These are phyloP conservation scores for Melanostoma mellinum DNA, from an alignment of 2,888 invertebrate species.

Conservation along the genomic window DNA sequence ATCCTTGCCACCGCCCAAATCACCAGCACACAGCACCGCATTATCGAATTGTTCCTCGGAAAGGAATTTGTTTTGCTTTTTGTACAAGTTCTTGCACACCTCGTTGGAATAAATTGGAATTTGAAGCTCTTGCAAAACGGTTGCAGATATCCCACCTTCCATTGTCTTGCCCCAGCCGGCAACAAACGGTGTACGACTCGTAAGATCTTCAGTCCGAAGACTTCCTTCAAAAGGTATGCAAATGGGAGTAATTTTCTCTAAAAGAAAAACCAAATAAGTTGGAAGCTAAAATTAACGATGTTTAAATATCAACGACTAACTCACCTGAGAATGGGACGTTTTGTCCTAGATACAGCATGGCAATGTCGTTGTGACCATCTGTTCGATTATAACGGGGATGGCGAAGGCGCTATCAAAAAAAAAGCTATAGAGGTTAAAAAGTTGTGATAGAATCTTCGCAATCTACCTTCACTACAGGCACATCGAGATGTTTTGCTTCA, in stretches of 20 bases:
- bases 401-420: constrained; percentile 73
- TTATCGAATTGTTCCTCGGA: constrained; percentile 79
- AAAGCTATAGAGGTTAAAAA: background rate
- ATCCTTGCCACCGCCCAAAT: constrained; percentile 79
- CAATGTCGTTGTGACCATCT: constrained; percentile 89
- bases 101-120: constrained; percentile 87
- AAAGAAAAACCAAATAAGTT: constrained; percentile 75
- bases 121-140: constrained; percentile 86
- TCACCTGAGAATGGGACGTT: constrained; percentile 85
- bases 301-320: constrained; percentile 68
- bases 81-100: constrained; percentile 83
- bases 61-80: constrained; percentile 75
- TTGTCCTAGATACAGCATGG: constrained; percentile 85
- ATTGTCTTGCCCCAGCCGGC: constrained; percentile 85
- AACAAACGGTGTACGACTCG: constrained; percentile 85
- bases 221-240: constrained; percentile 87
- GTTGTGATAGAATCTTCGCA: background rate
- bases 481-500: constrained; percentile 84
- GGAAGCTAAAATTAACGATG: too few species aligned
- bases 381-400: constrained; percentile 77
- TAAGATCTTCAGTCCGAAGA: constrained; percentile 84
- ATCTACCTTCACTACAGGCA: constrained; percentile 83
- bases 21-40: constrained; percentile 80
- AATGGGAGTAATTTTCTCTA: constrained; percentile 88
- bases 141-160: constrained; percentile 85